Evolutionary conservation across 1,140 invertebrate genomes (phyloP), one percentile per base, ranked within the genome.

Genomic region (Telenomus remus): DNA sequence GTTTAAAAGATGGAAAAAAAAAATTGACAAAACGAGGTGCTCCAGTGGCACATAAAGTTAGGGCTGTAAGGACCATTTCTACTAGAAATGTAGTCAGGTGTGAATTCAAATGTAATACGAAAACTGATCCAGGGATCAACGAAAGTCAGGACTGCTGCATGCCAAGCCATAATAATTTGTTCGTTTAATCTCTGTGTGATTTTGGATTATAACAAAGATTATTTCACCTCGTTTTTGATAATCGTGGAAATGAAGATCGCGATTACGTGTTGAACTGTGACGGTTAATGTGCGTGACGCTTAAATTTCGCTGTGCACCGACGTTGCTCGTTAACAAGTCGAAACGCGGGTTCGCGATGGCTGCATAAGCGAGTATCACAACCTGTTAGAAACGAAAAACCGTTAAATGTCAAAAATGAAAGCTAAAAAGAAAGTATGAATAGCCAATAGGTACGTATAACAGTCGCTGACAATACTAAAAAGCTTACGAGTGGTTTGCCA

Each of bases 31-130:
- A 39, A 39, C 2, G 9, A 39, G 1, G 37, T 39, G 9, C 9
- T 39, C 9, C 9, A 2, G 1, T 11, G 37, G 37, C n/a, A 39
- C n/a, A 11, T 39, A 39, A 68, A 64, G 74, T 83, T 75, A 82
- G 79, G 81, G 84, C 83, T 85, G 79, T 81, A 75, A 75, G 81
- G 84, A 84, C 82, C 82, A 85, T 83, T 85, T 65, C 80, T 81
- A 82, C 80, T 70, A 69, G 42, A 76, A 56, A 70, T 56, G 63
- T 50, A 65, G 76, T 78, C 70, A 73, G 60, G 70, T 78, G 76
- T 72, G 72, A 69, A 79, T 79, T 70, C 64, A 76, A 76, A 69
- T 35, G 49, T 53, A 46, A 66, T 34, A 63, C 39, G n/a, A 59
- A 76, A 55, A 16, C 0, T 13, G 35, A 69, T 8, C 13, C 42